Percentiles rank a stretch among this genome's conserved stretches.
phyloP scores from a whole-genome alignment of 2,797 vertebrate species.

The Corythornis leucogaster region DNA sequence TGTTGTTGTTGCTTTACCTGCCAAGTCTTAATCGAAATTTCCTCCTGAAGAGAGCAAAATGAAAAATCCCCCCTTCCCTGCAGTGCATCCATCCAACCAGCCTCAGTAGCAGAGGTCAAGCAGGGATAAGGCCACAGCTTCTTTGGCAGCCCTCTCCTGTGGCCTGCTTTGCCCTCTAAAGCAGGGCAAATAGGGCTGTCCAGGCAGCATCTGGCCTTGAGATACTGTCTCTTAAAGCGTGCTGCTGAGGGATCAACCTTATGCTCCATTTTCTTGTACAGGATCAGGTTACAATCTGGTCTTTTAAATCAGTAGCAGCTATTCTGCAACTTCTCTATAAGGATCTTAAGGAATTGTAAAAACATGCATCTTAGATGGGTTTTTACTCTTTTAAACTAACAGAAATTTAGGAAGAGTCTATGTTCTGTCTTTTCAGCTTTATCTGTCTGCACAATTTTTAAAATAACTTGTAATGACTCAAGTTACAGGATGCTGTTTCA shows the following conservation, averaged over 20 bases:
- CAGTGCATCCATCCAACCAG: not conserved
- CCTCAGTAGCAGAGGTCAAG: not conserved
- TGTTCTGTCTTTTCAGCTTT: not conserved
- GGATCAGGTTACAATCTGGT: not conserved
- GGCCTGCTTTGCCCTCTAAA: not conserved
- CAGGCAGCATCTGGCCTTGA: not conserved
- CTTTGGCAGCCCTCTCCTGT: not conserved
- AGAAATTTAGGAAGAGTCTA: not conserved
- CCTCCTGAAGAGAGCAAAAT: not conserved
- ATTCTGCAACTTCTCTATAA: not conserved
- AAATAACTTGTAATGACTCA: not conserved
- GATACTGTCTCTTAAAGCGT: not conserved
- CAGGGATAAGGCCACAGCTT: not conserved
- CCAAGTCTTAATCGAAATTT: not conserved
- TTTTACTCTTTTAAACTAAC: not conserved
- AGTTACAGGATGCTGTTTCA: not conserved
- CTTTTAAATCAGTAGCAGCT: not conserved
- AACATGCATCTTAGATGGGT: not conserved
- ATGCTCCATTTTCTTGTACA: not conserved
- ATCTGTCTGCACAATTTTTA: not conserved
- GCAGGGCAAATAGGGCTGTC: not conserved
- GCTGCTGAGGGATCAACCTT: not conserved
- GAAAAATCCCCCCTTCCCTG: not conserved
- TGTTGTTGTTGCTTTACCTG: not conserved
- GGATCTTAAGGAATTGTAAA: not conserved